phyloP scores from a whole-genome alignment of 2,888 invertebrate genomes.

The Luffia ferchaultella region DNA sequence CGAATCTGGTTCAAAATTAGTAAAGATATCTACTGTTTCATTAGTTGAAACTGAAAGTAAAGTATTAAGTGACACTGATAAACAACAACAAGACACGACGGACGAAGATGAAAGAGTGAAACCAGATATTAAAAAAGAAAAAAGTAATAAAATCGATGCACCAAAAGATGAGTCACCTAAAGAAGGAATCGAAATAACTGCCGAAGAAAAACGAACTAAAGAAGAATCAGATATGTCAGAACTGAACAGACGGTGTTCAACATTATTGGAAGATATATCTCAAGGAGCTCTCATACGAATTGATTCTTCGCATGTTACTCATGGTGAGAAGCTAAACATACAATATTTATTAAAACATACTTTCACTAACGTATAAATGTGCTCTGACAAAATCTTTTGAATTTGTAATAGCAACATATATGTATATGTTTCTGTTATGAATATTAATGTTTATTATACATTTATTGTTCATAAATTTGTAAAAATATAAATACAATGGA shows the following conservation, averaged over 20 bases:
- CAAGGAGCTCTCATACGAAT: constrained; percentile 57
- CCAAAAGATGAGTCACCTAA: constrained; percentile 14
- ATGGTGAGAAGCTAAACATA: constrained; percentile 33
- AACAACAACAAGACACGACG: constrained; percentile 32
- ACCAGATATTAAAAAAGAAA: constrained; percentile 27
- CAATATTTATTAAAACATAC: neutral
- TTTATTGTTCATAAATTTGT: too few species aligned
- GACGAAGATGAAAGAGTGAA: constrained; percentile 31
- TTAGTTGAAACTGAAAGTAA: constrained; percentile 57
- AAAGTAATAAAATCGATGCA: constrained; percentile 18
- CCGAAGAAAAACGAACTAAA: constrained; percentile 20
- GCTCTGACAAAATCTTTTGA: neutral
- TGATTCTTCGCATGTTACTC: constrained; percentile 54
- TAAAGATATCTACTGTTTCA: constrained; percentile 39
- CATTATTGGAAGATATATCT: constrained; percentile 57
- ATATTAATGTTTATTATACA: too few species aligned
- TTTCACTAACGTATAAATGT: neutral
- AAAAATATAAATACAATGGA: too few species aligned
- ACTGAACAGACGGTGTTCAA: constrained; percentile 57
- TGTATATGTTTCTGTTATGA: too few species aligned
- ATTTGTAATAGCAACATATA: too few species aligned
- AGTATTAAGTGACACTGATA: constrained; percentile 43
- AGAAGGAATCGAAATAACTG: constrained; percentile 12
- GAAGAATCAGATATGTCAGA: constrained; percentile 50
- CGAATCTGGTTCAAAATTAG: constrained; percentile 36